Base-by-base conservation (phyloP, 1,140 invertebrate species). In the Drosophila dunni region DNA sequence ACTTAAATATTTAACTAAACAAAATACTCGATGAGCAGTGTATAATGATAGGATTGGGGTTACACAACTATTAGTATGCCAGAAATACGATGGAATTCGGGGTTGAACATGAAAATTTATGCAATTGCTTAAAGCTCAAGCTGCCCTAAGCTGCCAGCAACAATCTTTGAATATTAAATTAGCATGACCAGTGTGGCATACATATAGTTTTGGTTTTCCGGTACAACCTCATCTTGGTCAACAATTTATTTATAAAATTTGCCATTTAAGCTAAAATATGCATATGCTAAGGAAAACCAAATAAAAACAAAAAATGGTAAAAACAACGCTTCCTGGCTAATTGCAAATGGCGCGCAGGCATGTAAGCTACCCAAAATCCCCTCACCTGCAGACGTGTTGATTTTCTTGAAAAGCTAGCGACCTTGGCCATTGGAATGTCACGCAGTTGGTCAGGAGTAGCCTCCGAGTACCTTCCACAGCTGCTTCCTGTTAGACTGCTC, bases 341-440 rank as follows among this genome's bases (percentile, higher is more conserved):
- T 86, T 86, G 79, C 75, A 79, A 85, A 82, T 64, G 67, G 64
- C 20, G 48, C 36, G 53, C 51, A 66, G 67, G 75, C 71, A 75
- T 78, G 68, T 17, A 10, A 61, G 24, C n/a, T 42, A 10, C 48
- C 13, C 34, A 10, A 10, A 34, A 38, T 11, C 38, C 38, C 38
- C 38, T 40, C 10, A 11, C 38, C 10, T 11, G 0, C 57, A 46
- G 64, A 61, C 56, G 70, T 68, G 64, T 67, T 58, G 64, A 66
- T 67, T 72, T 72, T 51, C 63, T 67, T 44, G n/a, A 33, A 69
- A 45, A 53, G 15, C 24, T n/a, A 48, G 45, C 54, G 70, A 73
- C 70, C 70, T 73, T 73, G 70, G 40, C 36, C 64, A 82, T 53
- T 56, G 65, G 48, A 86, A 77, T 79, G 82, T 86, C 82, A 86